Percentiles rank a stretch among this genome's conserved stretches.
phyloP scores from a whole-genome alignment of 2,113 vertebrate genomes.

The Chaetops frenatus region DNA sequence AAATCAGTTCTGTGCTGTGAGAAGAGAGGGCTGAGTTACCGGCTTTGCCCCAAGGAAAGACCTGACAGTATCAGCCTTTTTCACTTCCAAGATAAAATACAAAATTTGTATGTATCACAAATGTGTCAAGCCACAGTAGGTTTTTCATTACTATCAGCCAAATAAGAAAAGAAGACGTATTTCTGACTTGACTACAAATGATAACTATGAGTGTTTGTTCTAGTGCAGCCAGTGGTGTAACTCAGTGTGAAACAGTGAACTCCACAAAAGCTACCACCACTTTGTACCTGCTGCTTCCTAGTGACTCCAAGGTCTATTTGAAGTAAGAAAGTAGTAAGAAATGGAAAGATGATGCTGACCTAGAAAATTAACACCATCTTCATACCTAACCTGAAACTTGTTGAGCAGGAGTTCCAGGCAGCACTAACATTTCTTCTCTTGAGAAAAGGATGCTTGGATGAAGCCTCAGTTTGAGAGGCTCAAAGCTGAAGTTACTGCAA shows the following conservation, averaged over 20 bases:
- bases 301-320: neutral
- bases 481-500: neutral
- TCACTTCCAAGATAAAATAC: neutral
- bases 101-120: neutral
- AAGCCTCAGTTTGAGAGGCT: neutral
- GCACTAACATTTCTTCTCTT: neutral
- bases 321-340: neutral
- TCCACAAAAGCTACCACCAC: neutral
- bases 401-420: neutral
- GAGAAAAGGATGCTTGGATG: neutral
- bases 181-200: neutral
- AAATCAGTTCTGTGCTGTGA: neutral
- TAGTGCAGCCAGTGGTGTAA: neutral
- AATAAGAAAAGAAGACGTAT: neutral
- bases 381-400: neutral
- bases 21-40: neutral
- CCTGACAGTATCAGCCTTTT: neutral
- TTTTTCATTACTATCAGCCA: neutral
- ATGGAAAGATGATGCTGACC: neutral
- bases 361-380: neutral
- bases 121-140: neutral
- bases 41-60: neutral
- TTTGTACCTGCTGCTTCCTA: neutral
- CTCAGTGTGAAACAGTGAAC: neutral
- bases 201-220: neutral